Conservation (phyloP, 35 echinoderm and acorn worm species). For the Apostichopus japonicus region DNA sequence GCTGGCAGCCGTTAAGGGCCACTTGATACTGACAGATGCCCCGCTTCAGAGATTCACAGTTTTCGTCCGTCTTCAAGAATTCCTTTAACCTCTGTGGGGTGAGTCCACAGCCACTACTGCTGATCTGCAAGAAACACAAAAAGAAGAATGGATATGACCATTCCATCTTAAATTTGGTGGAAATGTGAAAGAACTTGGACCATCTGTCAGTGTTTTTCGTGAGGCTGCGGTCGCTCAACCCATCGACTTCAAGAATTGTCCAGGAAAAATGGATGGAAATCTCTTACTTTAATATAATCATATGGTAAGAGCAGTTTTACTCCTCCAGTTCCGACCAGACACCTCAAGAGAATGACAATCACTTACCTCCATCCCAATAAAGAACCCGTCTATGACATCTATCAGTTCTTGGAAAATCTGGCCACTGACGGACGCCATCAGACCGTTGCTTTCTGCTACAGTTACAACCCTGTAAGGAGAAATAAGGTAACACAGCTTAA, state of each 20-base stretch:
- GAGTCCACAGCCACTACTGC: not conserved
- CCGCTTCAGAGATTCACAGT: not conserved
- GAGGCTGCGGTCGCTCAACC: no score
- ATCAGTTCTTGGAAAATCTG: conserved; percentile 25
- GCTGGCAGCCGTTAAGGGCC: conserved; percentile 11
- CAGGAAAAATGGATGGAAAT: no score
- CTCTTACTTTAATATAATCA: no score
- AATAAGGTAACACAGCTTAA: not conserved
- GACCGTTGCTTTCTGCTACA: not conserved
- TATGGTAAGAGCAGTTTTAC: no score
- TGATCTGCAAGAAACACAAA: not conserved
- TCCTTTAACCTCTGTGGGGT: not conserved
- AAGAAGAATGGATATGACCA: no score
- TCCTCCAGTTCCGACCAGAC: no score
- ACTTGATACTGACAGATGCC: conserved; percentile 14
- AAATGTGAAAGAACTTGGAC: not conserved
- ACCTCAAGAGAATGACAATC: not conserved
- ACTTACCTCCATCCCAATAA: conserved; percentile 37
- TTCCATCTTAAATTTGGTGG: no score
- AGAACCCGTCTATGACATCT: conserved; percentile 13
- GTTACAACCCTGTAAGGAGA: not conserved
- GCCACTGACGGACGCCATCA: not conserved
- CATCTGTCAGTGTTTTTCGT: not conserved
- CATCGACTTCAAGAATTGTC: no score
- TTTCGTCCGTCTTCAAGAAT: conserved; percentile 6